Conservation (phyloP, 2,888 invertebrate species). For the Tortricodes alternella region DNA sequence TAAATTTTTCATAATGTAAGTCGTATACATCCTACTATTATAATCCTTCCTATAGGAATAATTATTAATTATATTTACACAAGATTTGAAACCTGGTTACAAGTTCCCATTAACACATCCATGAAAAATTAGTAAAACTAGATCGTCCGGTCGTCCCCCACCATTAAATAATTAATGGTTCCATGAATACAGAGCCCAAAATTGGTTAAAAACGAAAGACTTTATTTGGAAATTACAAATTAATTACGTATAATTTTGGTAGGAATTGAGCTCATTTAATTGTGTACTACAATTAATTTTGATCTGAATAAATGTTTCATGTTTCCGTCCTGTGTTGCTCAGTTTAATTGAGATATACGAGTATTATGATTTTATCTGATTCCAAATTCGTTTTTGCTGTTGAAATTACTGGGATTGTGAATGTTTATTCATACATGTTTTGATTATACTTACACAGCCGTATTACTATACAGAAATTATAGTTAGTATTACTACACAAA, state of each 20-base stretch:
- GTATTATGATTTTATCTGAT: constrained; percentile 1
- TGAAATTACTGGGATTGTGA: neutral
- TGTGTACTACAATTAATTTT: neutral
- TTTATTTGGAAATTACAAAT: constrained; percentile 17
- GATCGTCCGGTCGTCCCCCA: neutral
- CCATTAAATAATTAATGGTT: constrained; percentile 23
- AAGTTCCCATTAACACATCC: neutral
- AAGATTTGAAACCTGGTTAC: neutral
- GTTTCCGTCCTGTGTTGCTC: neutral
- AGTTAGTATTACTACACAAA: too few relatives aligned
- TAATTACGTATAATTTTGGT: constrained; percentile 20
- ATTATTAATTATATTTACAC: too few relatives aligned
- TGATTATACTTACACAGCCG: too few relatives aligned
- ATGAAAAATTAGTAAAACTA: constrained; percentile 5
- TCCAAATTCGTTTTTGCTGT: neutral
- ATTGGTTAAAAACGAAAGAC: constrained; percentile 8
- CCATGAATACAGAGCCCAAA: neutral
- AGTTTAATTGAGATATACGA: neutral
- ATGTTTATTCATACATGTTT: too few relatives aligned
- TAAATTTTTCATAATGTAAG: too few relatives aligned
- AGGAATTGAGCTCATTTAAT: neutral
- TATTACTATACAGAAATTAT: too few relatives aligned
- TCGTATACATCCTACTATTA: too few relatives aligned
- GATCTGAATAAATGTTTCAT: neutral
- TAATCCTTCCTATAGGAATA: too few relatives aligned